phyloP scores from a whole-genome alignment of 1,140 invertebrate species.

The Teleogryllus occipitalis region DNA sequence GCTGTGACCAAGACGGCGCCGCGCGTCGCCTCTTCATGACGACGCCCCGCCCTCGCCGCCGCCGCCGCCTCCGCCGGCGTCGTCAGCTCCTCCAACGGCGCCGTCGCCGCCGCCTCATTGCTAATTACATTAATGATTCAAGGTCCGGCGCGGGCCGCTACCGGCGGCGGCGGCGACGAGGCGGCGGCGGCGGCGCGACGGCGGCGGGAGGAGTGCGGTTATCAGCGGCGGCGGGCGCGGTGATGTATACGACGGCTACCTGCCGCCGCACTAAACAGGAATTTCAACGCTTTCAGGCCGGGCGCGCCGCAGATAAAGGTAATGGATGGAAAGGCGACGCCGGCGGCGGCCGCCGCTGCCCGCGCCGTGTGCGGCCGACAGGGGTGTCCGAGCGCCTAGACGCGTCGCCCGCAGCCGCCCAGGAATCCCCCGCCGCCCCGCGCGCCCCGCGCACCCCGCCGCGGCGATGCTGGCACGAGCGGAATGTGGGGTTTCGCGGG shows the following conservation, averaged over 20 bases:
- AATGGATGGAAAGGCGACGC: background rate
- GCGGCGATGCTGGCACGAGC: background rate
- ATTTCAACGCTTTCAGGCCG: conserved; percentile 3
- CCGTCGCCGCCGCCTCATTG: background rate
- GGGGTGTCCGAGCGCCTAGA: background rate
- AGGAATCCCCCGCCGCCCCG: no score
- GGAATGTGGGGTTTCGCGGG: background rate
- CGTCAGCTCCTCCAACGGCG: background rate
- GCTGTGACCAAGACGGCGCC: no score
- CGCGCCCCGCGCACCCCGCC: no score
- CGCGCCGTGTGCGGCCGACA: background rate
- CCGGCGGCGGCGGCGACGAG: no score
- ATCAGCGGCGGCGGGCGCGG: no score
- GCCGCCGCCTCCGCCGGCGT: background rate
- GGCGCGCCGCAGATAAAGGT: conserved; percentile 2
- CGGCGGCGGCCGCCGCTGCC: background rate
- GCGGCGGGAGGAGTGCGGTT: no score
- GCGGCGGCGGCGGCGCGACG: no score
- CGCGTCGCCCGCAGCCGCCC: no score
- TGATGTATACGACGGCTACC: background rate
- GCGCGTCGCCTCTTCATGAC: background rate
- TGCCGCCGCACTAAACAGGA: conserved; percentile 2
- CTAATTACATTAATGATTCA: conserved; percentile 5
- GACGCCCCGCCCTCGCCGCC: background rate
- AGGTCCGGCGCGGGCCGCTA: background rate